Evolutionary conservation across 2,113 vertebrate genomes (phyloP).

Genomic region (Anas platyrhynchos): DNA sequence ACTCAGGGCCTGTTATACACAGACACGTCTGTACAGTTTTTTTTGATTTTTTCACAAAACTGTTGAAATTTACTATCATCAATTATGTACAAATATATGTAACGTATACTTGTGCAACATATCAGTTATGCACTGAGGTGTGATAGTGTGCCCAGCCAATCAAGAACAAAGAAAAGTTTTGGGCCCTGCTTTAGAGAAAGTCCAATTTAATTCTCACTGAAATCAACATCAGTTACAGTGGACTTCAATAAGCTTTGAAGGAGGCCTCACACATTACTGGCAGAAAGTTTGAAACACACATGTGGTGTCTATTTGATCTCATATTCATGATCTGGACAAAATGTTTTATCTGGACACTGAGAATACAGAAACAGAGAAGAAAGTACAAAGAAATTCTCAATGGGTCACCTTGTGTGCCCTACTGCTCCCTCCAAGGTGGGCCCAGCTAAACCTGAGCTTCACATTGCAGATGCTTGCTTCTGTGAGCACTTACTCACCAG

Average conservation of each 20-base stretch:
- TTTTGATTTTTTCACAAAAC: neutral
- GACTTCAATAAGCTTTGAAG: neutral
- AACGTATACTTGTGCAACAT: rapidly evolving
- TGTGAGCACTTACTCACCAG: neutral
- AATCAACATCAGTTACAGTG: neutral
- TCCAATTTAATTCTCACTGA: neutral
- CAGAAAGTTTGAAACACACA: neutral
- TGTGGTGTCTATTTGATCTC: neutral
- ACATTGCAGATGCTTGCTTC: neutral
- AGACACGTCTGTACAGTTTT: neutral
- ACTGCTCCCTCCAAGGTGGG: neutral
- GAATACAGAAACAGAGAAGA: neutral
- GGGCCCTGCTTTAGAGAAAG: neutral
- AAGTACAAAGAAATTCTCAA: neutral
- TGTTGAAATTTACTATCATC: neutral
- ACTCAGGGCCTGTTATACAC: neutral
- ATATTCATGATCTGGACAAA: neutral
- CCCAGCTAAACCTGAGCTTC: neutral
- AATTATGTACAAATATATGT: neutral
- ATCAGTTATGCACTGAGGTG: neutral
- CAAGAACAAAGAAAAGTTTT: neutral
- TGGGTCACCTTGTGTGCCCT: neutral
- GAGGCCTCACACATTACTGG: neutral
- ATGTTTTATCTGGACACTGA: neutral
- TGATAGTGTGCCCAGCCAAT: neutral